Evolutionary conservation across 2,113 vertebrate species (phyloP), one percentile per base, ranked within the genome.

Genomic region (Macquaria australasica): DNA sequence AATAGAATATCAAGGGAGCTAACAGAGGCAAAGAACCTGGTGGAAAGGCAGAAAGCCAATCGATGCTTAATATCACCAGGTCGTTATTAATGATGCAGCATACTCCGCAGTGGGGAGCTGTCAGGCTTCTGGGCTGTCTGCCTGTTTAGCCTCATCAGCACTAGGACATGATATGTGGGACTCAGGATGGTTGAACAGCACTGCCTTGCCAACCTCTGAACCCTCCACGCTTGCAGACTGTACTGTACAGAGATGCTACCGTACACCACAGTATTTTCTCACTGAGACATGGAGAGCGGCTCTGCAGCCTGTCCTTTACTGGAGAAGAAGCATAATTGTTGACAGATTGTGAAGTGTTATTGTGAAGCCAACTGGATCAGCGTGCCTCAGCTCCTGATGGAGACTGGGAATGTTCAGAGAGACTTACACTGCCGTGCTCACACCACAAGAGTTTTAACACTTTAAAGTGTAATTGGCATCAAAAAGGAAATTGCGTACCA

Each of bases 11-110:
- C 77, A 77, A 63, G 69, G 77, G 69, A 87, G 85, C 55, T 64
- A 77, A 81, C 60, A 25, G 76, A 88, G 48, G 34, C 50, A 53
- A 89, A 71, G 81, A 74, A 84, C 66, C 70, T 76, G 31, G 58
- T 31, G 63, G 82, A 81, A 78, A 85, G 85, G 79, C 74, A 85
- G 82, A 82, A 87, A 88, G 83, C 77, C 89, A 87, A 90, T 90
- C 72, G 25, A 89, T 87, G 78, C 77, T 81, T 88, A 89, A 81
- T 88, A 89, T 93, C 89, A 92, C 83, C 84, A 74, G 83, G 84
- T 83, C 55, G 75, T 91, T 92, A 89, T 92, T 93, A 95, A 94
- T 92, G 94, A 92, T 91, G 87, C 86, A 53, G 88, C 74, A n/a
- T 50, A 62, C 89, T 84, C 92, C 89, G 92, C 89, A 92, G 83